Base-by-base conservation (phyloP, 1,140 invertebrate genomes). In the Macrocentrus cingulum region DNA sequence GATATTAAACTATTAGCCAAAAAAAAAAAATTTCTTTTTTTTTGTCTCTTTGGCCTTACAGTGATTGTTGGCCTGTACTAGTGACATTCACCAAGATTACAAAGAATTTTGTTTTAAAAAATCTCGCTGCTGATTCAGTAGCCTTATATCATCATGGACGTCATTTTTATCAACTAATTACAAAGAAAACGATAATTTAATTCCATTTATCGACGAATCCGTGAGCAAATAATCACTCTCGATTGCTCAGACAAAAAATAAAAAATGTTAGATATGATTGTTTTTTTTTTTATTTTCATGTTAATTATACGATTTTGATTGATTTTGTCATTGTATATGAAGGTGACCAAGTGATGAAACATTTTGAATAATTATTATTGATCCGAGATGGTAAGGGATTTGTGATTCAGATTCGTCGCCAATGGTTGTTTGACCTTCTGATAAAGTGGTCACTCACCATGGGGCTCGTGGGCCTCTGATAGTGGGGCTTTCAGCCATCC, bases 391-490 rank as follows among this genome's bases (percentile, higher is more conserved):
- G 25, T 29, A 29, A 29, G 25, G 25, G 25, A 29, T 29, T 5
- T 48, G 42, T 15, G 19, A 36, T 13, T 25, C 36, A 67, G 62
- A 70, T 70, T 71, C 64, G 60, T 71, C 66, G 39, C 53, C 59
- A 75, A 71, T 67, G 65, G 56, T n/a, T n/a, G n/a, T n/a, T 37
- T 55, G 63, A 69, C 63, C 67, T 69, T 73, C 65, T 63, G 57
- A 66, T 67, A 50, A 62, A 61, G 64, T 71, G 61, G 61, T 67
- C 64, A 77, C 75, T 78, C 83, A 84, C 83, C 83, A 75, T 84
- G 82, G 75, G 82, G 81, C 82, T 82, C 73, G 65, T 76, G 77
- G 66, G 79, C 77, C 71, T 78, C 79, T 62, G 77, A 77, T 60
- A 80, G 71, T 61, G 73, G 76, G 69, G 76, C 75, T 71, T 79